Percentiles rank a stretch among this genome's conserved stretches.
Evolutionary conservation across 2,888 invertebrate species (phyloP).

Genomic region (Chalcis sispes): DNA sequence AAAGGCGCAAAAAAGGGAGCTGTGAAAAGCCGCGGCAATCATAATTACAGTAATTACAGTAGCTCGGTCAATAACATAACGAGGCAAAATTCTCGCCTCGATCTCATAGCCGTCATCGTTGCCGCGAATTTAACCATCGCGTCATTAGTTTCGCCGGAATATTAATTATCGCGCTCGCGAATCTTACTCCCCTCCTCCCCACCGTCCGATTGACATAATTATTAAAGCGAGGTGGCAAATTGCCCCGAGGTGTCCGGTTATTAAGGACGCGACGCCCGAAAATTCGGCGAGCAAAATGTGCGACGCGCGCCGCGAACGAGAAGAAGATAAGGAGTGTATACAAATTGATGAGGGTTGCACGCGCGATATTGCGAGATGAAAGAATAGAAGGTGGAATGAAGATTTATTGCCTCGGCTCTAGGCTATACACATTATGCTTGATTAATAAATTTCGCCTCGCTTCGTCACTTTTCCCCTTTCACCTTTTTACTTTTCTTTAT

Average conservation of each 20-base stretch:
- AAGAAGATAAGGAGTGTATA: constrained; percentile 41
- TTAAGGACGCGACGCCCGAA: constrained; percentile 13
- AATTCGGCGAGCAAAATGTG: background rate
- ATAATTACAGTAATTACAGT: too few relatives aligned
- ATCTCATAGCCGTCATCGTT: background rate
- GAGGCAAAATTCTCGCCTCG: constrained; percentile 10
- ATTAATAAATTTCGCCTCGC: constrained; percentile 35
- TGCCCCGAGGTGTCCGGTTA: constrained; percentile 8
- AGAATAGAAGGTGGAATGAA: constrained; percentile 43
- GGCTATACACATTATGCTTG: constrained; percentile 36
- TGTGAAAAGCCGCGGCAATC: too few relatives aligned
- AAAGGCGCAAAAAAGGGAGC: too few relatives aligned
- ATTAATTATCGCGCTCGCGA: constrained; percentile 23
- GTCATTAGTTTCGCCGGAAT: constrained; percentile 16
- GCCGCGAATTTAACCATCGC: background rate
- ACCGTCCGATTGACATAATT: constrained; percentile 26
- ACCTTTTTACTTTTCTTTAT: background rate
- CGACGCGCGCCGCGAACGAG: background rate
- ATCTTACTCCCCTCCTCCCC: background rate
- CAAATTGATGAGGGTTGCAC: constrained; percentile 33
- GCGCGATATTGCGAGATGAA: constrained; percentile 19
- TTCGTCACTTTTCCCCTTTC: background rate
- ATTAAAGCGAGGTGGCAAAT: constrained; percentile 40
- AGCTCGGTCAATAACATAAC: too few relatives aligned
- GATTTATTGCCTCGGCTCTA: constrained; percentile 39